Conservation (phyloP, 2,888 invertebrate genomes). For the Hymenopus coronatus region DNA sequence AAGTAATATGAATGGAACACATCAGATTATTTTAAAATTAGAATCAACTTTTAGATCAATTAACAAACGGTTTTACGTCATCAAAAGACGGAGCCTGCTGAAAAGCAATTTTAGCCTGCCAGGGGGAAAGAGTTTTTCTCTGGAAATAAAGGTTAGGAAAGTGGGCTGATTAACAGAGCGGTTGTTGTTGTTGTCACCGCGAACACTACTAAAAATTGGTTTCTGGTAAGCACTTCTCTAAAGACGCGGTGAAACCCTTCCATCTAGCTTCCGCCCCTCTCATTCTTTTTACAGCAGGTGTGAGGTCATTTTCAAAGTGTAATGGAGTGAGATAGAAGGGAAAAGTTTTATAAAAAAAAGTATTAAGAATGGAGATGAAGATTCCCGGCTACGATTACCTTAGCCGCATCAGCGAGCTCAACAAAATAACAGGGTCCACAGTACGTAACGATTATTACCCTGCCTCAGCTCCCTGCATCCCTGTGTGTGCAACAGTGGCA, state of each 20-base stretch:
- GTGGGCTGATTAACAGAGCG: neutral
- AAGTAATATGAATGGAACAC: too few relatives aligned
- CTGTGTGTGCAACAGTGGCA: neutral
- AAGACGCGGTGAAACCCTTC: neutral
- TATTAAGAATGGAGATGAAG: neutral
- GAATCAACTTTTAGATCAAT: too few relatives aligned
- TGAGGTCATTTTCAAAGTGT: conserved; percentile 12
- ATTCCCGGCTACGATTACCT: conserved; percentile 12
- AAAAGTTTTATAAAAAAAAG: neutral
- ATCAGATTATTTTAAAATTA: too few relatives aligned
- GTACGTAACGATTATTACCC: conserved; percentile 1
- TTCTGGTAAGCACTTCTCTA: neutral
- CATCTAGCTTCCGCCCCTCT: neutral
- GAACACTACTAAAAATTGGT: neutral
- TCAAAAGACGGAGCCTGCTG: too few relatives aligned
- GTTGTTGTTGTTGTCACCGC: neutral
- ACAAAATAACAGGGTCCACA: conserved; percentile 18
- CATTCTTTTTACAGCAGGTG: conserved; percentile 12
- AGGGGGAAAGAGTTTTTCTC: too few relatives aligned
- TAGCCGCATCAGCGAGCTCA: neutral
- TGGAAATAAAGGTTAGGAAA: neutral
- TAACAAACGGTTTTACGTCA: too few relatives aligned
- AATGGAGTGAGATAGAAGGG: conserved; percentile 1
- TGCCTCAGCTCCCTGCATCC: neutral
- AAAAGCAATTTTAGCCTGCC: too few relatives aligned